These are phyloP conservation scores for Atta colombica DNA, from an alignment of 1,140 invertebrate species.

Conservation along the genomic window DNA sequence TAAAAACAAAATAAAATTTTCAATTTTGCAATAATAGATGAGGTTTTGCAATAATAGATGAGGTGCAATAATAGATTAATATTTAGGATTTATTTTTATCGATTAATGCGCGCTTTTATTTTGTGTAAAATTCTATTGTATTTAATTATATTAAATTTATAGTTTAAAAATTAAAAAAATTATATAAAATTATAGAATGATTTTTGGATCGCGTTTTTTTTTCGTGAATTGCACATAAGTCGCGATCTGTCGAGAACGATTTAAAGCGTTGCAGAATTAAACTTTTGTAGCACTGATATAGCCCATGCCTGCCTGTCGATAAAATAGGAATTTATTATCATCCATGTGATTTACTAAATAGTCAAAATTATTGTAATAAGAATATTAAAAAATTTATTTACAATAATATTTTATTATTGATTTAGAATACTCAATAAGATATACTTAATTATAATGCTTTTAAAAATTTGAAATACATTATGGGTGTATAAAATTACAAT, in stretches of 20 bases:
- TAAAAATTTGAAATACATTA: neutral
- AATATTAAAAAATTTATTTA: neutral
- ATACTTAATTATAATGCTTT: neutral
- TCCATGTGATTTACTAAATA: neutral
- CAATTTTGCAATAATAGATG: too few species aligned
- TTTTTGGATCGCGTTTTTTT: neutral
- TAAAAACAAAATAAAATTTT: neutral
- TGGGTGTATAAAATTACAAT: neutral
- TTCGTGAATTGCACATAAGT: conserved; percentile 16
- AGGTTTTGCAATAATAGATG: neutral
- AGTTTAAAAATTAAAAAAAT: too few species aligned
- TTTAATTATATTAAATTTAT: conserved; percentile 2
- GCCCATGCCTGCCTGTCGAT: conserved; percentile 56
- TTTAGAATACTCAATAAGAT: neutral
- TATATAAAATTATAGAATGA: neutral
- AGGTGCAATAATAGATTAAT: neutral
- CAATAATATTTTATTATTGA: conserved; percentile 2
- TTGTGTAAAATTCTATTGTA: too few species aligned
- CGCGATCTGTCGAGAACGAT: conserved; percentile 68
- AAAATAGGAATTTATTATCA: conserved; percentile 29
- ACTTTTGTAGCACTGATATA: neutral
- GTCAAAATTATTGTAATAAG: neutral
- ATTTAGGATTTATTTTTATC: too few species aligned
- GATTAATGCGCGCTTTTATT: neutral
- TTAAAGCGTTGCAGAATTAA: conserved; percentile 57